Evolutionary conservation across 2,888 invertebrate species (phyloP), one percentile per base, ranked within the genome.

Genomic region (Plebejus melissa): DNA sequence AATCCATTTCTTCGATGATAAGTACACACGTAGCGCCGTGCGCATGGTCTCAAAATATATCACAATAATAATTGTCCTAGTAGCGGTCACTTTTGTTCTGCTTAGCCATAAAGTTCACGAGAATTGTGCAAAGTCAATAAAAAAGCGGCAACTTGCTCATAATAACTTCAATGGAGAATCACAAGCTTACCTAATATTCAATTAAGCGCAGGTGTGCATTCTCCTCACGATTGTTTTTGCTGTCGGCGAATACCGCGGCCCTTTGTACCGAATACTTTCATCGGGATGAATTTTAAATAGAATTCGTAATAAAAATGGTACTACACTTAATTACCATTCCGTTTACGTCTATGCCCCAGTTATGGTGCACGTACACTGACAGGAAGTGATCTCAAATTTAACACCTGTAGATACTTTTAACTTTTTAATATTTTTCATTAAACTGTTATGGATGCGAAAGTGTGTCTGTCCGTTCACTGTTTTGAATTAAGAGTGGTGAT

Each of bases 271-370:
- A 72, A 72, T 72, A 72, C 50, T 72, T 72, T 50, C 72, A 72
- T 54, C 72, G 72, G 72, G 72, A 72, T 72, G 72, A 72, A 72
- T 72, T 72, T 72, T 72, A 72, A 72, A 50, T 72, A 72, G 72
- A 50, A 72, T 50, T 50, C 46, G 71, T 71, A 50, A 71, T 72
- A 72, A 72, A 72, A 72, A 65, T 65, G 65, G 65, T 65, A 65
- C 11, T 22, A 41, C 41, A 70, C 22, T n/a, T 22, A 46, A 71
- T 71, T 28, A 46, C 46, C 13, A 71, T 71, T 71, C 41, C 4
- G 71, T 71, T 41, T 28, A 9, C 9, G 71, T 71, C 71, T 46
- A 38, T 70, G 41, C 28, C 71, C 71, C 46, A 71, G 71, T 71
- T 41, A 41, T 46, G 71, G 46, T 11, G 46, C 71, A 71, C 46